Conservation (phyloP, 2,113 vertebrate species). For the Naja naja region DNA sequence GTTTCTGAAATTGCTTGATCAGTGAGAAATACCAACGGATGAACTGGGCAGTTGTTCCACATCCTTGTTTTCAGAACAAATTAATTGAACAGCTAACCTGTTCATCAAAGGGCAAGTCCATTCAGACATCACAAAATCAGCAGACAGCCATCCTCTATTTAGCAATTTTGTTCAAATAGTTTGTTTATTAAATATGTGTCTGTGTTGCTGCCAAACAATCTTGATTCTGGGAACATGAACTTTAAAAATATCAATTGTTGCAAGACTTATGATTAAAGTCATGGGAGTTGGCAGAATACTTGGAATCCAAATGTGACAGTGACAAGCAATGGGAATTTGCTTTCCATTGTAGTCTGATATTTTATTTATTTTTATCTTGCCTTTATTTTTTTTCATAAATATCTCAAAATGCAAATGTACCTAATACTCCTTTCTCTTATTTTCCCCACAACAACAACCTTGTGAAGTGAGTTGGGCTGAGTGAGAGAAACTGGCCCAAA, state of each 20-base stretch:
- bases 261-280: slow-evolving; percentile 1
- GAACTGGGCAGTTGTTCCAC: slow-evolving; percentile 3
- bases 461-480: neutral
- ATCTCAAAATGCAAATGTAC: neutral
- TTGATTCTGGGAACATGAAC: slow-evolving; percentile 11
- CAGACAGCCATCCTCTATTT: slow-evolving; percentile 2
- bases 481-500: neutral
- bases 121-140: slow-evolving; percentile 17
- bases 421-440: neutral
- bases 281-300: slow-evolving; percentile 1
- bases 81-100: slow-evolving; percentile 6
- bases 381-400: neutral
- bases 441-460: neutral
- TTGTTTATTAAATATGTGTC: slow-evolving; percentile 21
- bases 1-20: slow-evolving; percentile 18
- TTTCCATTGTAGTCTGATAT: neutral
- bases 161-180: neutral
- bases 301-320: neutral
- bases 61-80: slow-evolving; percentile 19
- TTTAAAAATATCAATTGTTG: slow-evolving; percentile 21
- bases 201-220: neutral
- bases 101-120: neutral
- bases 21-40: slow-evolving; percentile 9
- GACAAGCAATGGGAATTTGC: neutral
- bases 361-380: neutral